Evolutionary conservation across 2,888 invertebrate species (phyloP).

Genomic region (Sipunculus nudus): DNA sequence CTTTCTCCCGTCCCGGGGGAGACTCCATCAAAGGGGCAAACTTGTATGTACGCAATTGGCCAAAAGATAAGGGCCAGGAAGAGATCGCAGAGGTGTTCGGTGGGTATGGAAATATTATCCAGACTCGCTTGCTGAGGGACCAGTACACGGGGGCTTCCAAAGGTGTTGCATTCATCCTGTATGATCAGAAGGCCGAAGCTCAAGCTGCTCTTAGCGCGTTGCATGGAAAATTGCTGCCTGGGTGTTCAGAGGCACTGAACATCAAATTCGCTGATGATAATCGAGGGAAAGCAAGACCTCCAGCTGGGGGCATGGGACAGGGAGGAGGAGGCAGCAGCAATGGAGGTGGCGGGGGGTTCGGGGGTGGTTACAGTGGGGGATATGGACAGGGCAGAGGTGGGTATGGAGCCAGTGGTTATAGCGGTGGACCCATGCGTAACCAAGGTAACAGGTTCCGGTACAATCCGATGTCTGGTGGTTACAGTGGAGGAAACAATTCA

Average conservation of each 20-base stretch:
- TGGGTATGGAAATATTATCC: constrained; percentile 89
- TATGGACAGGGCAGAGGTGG: neutral
- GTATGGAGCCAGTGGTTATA: constrained; percentile 4
- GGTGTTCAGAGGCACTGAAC: constrained; percentile 82
- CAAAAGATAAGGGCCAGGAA: constrained; percentile 73
- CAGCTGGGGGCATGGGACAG: neutral
- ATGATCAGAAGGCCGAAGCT: constrained; percentile 87
- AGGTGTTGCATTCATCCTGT: constrained; percentile 87
- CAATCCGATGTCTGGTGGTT: constrained; percentile 21
- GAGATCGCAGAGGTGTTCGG: constrained; percentile 86
- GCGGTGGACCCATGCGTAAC: constrained; percentile 26
- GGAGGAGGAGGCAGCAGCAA: constrained; percentile 24
- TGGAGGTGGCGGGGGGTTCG: constrained; percentile 11
- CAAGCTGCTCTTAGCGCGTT: constrained; percentile 87
- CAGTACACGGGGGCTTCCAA: constrained; percentile 87
- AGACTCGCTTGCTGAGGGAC: constrained; percentile 89
- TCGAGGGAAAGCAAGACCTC: constrained; percentile 47
- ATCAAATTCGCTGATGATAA: constrained; percentile 89
- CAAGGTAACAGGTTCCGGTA: constrained; percentile 11
- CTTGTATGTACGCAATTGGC: constrained; percentile 91
- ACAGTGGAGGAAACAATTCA: constrained; percentile 11
- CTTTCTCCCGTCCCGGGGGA: constrained; percentile 89
- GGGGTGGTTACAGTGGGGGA: neutral
- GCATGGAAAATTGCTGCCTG: constrained; percentile 82
- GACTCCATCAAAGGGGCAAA: constrained; percentile 94